These are phyloP conservation scores for Pelusios castaneus DNA, from an alignment of 2,113 vertebrate species.

Conservation along the genomic window DNA sequence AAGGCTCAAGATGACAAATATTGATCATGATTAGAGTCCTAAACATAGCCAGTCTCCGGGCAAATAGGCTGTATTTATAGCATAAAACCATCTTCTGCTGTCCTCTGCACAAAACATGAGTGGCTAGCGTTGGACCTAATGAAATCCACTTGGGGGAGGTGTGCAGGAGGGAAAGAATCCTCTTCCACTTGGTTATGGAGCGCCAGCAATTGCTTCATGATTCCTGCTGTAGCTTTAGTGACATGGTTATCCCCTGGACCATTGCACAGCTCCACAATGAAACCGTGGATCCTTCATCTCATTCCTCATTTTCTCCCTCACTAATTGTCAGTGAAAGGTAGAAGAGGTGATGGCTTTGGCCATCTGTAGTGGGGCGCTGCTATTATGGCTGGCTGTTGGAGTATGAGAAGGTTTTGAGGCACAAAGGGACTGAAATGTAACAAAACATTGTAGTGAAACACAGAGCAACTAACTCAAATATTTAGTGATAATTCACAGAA, in stretches of 20 bases:
- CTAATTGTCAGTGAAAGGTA: background rate
- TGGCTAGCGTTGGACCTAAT: background rate
- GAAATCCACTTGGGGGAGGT: background rate
- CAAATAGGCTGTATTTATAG: background rate
- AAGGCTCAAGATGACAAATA: background rate
- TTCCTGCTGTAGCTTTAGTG: background rate
- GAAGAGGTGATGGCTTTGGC: background rate
- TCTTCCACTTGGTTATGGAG: background rate
- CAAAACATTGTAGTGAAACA: background rate
- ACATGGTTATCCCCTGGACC: background rate
- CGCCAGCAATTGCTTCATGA: background rate
- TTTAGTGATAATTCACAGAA: background rate
- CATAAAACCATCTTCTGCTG: no score
- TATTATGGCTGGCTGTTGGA: background rate
- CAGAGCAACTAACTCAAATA: background rate
- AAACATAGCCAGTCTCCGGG: background rate
- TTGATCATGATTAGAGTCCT: background rate
- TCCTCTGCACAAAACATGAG: no score
- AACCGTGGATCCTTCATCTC: fast-evolving
- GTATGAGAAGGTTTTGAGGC: background rate
- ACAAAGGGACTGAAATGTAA: background rate
- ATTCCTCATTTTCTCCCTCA: background rate
- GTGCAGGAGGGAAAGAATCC: background rate
- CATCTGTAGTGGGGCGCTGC: background rate
- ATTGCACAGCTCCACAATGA: background rate